phyloP scores from a whole-genome alignment of 2,797 vertebrate genomes.

The Myotis myotis region DNA sequence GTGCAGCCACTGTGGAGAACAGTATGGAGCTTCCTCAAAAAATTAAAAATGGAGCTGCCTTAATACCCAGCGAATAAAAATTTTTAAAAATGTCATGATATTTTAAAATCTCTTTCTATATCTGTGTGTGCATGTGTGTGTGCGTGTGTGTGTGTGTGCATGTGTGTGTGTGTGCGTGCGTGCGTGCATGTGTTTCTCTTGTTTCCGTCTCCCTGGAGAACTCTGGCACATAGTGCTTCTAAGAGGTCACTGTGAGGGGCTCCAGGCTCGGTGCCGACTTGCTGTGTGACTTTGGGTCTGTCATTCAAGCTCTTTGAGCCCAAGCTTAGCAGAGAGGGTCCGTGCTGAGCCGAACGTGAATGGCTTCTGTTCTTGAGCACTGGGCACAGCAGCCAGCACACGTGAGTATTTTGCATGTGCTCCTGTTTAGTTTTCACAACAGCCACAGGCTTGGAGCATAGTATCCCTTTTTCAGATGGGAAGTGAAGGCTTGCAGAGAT shows the following conservation, averaged over 20 bases:
- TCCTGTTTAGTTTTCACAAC: neutral
- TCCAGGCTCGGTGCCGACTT: neutral
- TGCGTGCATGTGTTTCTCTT: neutral
- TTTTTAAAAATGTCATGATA: too few species aligned
- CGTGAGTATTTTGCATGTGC: fast-evolving
- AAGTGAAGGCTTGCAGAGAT: neutral
- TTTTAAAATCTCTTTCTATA: neutral
- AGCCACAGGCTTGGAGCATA: neutral
- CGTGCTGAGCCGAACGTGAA: neutral
- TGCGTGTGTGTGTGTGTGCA: too few species aligned
- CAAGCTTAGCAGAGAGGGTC: neutral
- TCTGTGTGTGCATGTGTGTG: neutral
- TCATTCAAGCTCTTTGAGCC: neutral
- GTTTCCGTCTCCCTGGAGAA: neutral
- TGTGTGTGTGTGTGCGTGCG: too few species aligned
- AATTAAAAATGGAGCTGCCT: neutral
- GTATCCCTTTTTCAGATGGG: neutral
- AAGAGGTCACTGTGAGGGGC: neutral
- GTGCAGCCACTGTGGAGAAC: neutral
- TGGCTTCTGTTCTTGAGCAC: neutral
- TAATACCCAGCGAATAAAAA: neutral
- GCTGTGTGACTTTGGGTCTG: neutral
- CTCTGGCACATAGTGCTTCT: neutral
- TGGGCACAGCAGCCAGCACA: neutral
- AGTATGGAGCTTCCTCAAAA: neutral